Percentiles rank a stretch among this genome's conserved stretches.
Conservation (phyloP, 1,140 invertebrate species). For the Tetragonula clypearis region DNA sequence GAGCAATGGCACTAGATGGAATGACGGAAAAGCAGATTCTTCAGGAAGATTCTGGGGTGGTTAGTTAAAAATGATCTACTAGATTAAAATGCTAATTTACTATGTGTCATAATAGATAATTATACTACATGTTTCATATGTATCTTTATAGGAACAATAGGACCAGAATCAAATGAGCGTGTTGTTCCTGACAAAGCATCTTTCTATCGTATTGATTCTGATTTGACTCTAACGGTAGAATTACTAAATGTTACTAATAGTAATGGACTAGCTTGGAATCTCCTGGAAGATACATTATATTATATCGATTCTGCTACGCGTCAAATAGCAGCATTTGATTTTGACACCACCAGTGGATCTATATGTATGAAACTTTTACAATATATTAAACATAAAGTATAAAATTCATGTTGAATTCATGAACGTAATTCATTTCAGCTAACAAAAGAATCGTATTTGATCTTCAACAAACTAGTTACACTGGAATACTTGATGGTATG, state of each 20-base stretch:
- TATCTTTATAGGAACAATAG: conserved; percentile 86
- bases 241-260: conserved; percentile 85
- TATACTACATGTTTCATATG: neutral
- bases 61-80: conserved; percentile 70
- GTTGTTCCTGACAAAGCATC: conserved; percentile 77
- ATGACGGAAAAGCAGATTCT: conserved; percentile 94
- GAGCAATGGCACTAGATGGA: conserved; percentile 86
- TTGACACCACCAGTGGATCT: conserved; percentile 78
- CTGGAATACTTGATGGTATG: conserved; percentile 87
- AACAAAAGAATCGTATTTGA: conserved; percentile 70
- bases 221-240: conserved; percentile 73
- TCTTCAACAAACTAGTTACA: conserved; percentile 71
- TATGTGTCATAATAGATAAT: no score
- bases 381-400: neutral
- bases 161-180: conserved; percentile 83
- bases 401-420: neutral
- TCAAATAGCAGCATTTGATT: conserved; percentile 88
- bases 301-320: conserved; percentile 88
- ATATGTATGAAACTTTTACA: conserved; percentile 79
- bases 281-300: conserved; percentile 86
- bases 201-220: conserved; percentile 82
- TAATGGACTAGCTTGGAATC: conserved; percentile 92
- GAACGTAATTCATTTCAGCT: conserved; percentile 53
- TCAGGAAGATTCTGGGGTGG: conserved; percentile 90
- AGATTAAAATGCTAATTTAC: neutral